A percentile compares a stretch with the other conserved stretches of the same genome.
Conservation (phyloP, 2,888 invertebrate genomes). For the Matsumyia berberina region DNA sequence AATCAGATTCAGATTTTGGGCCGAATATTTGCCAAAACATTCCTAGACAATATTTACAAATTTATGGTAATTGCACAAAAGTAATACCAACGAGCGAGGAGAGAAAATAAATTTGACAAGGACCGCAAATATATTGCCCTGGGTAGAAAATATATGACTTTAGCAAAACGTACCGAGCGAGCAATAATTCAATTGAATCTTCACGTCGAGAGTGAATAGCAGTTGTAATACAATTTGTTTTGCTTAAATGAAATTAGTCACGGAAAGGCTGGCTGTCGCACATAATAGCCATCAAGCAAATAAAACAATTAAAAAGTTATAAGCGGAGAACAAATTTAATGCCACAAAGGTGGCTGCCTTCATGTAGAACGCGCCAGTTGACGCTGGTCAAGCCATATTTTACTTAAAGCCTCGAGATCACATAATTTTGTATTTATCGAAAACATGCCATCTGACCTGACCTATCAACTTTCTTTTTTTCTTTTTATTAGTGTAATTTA, state of each 20-base stretch:
- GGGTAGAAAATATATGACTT: neutral
- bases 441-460: constrained; percentile 38
- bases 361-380: neutral
- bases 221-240: constrained; percentile 32
- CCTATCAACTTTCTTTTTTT: constrained; percentile 29
- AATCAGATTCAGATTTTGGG: constrained; percentile 16
- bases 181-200: constrained; percentile 39
- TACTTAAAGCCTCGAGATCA: constrained; percentile 1
- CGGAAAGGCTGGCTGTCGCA: constrained; percentile 12
- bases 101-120: constrained; percentile 1
- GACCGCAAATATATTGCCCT: constrained; percentile 16
- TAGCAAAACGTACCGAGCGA: neutral
- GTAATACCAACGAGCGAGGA: neutral
- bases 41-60: constrained; percentile 39
- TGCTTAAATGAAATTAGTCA: constrained; percentile 36
- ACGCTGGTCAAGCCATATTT: constrained; percentile 24
- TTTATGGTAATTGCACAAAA: constrained; percentile 16
- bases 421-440: constrained; percentile 39
- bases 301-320: constrained; percentile 18
- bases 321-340: neutral
- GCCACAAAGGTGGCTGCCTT: neutral
- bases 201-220: constrained; percentile 23
- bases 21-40: constrained; percentile 29
- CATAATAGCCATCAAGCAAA: neutral
- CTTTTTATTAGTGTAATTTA: constrained; percentile 36